Conservation (phyloP, 2,797 vertebrate species). For the Harpagifer antarcticus region DNA sequence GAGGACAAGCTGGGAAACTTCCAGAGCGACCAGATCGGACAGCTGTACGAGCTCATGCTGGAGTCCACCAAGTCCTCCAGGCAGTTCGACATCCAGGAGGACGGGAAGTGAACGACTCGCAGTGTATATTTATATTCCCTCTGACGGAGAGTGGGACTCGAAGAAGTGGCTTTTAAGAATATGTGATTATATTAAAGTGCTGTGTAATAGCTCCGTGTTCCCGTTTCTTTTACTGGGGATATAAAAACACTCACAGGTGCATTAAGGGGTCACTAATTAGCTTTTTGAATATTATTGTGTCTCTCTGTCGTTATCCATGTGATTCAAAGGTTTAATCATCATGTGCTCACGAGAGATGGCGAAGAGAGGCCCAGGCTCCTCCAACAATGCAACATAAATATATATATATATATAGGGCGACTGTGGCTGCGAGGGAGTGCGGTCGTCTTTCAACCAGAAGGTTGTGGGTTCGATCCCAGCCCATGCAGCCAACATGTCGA, state of each 20-base stretch:
- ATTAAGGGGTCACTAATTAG: constrained; percentile 40
- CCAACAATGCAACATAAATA: too few species aligned
- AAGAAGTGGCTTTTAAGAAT: constrained; percentile 40
- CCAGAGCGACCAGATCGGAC: constrained; percentile 91
- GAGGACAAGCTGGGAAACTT: constrained; percentile 85
- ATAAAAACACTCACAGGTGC: constrained; percentile 39
- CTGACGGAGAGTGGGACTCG: constrained; percentile 13
- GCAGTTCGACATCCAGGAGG: constrained; percentile 86
- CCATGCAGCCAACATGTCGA: too few species aligned
- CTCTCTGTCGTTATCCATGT: constrained; percentile 16
- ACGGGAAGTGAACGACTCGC: constrained; percentile 63
- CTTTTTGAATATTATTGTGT: constrained; percentile 20
- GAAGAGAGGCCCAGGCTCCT: too few species aligned
- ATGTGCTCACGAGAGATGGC: too few species aligned
- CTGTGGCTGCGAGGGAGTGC: too few species aligned
- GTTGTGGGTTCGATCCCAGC: too few species aligned
- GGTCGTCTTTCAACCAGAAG: too few species aligned
- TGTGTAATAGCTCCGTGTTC: constrained; percentile 46
- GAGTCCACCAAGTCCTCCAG: constrained; percentile 90
- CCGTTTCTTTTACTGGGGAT: constrained; percentile 30
- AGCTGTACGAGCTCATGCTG: constrained; percentile 93
- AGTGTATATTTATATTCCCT: not conserved
- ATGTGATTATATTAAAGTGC: constrained; percentile 55
- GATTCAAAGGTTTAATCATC: too few species aligned
- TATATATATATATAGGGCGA: too few species aligned